Conservation (phyloP, 2,888 invertebrate species). For the Cephus pulcher region DNA sequence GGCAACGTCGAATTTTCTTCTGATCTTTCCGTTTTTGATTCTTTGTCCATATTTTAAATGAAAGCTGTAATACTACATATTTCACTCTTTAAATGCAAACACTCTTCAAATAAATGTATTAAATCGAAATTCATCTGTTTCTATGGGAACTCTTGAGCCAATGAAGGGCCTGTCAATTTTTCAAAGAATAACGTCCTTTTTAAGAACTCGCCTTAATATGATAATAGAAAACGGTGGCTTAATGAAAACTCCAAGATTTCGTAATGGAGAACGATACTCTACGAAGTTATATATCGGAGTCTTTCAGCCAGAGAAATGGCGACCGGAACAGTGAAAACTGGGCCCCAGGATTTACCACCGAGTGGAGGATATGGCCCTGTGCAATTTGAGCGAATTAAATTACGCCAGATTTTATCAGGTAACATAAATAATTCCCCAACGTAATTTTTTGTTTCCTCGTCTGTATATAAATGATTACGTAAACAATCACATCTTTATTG, state of each 20-base stretch:
- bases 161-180: not conserved
- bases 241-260: not conserved
- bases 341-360: constrained; percentile 91
- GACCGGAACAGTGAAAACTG: constrained; percentile 60
- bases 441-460: constrained; percentile 9
- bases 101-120: not conserved
- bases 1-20: not conserved
- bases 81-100: not conserved
- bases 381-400: constrained; percentile 73
- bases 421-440: constrained; percentile 20
- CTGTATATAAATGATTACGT: constrained; percentile 28
- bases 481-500: constrained; percentile 17
- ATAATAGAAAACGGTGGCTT: not conserved
- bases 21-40: not conserved
- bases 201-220: not conserved
- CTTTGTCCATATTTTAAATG: not conserved
- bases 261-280: not conserved
- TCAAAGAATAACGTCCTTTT: not conserved
- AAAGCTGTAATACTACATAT: not conserved
- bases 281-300: not conserved
- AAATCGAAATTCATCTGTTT: not conserved
- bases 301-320: constrained; percentile 45
- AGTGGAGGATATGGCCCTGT: constrained; percentile 89
- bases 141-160: not conserved
- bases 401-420: constrained; percentile 23